Evolutionary conservation across 2,113 vertebrate species (phyloP).

Genomic region (Eubucco bourcierii): DNA sequence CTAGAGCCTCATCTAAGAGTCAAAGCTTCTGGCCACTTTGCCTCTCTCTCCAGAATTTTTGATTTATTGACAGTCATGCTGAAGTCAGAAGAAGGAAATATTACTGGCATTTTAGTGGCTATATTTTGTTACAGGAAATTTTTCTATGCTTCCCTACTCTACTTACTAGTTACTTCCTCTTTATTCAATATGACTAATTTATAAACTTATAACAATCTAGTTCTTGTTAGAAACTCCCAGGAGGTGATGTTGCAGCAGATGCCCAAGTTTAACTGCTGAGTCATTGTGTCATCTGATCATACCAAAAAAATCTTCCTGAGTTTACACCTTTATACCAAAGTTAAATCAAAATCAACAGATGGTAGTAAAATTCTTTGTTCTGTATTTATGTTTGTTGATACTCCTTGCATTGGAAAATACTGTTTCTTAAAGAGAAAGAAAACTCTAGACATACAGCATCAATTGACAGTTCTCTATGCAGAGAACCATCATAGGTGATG

Average conservation of each 20-base stretch:
- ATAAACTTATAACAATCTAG: conserved; percentile 34
- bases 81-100: conserved; percentile 12
- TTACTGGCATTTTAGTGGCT: neutral
- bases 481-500: neutral
- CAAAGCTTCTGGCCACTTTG: neutral
- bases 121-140: conserved; percentile 7
- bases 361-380: neutral
- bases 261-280: conserved; percentile 62
- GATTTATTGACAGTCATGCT: neutral
- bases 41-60: neutral
- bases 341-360: neutral
- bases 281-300: conserved; percentile 54
- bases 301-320: conserved; percentile 1
- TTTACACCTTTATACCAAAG: conserved; percentile 21
- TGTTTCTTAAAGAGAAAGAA: neutral
- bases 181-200: conserved; percentile 62
- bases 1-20: neutral
- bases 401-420: neutral
- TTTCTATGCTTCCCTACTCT: conserved; percentile 51
- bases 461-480: neutral
- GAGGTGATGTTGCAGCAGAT: neutral
- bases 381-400: neutral
- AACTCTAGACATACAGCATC: neutral
- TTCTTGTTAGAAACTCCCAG: conserved; percentile 77
- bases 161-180: conserved; percentile 58